Evolutionary conservation across 2,888 invertebrate species (phyloP), one percentile per base, ranked within the genome.

Genomic region (Linnaemya tessellans): DNA sequence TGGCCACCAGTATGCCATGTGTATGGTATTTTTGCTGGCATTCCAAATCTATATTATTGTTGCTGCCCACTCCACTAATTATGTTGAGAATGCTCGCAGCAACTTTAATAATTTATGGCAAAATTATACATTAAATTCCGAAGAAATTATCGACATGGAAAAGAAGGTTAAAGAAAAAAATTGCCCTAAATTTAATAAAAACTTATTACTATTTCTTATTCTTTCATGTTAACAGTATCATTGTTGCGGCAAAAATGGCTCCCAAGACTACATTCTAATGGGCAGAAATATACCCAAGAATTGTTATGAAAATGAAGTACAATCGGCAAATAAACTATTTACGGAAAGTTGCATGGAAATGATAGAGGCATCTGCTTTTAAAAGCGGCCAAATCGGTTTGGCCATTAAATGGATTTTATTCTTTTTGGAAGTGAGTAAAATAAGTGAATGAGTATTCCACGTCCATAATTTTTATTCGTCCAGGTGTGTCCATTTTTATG

Each of bases 1-100:
- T 71, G n/a, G 43, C 2, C 60, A 46, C 0, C 83, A 96, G 96
- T 96, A 96, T 92, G 94, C 96, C 20, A 94, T 95, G 88, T 94
- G 96, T 91, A 92, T 96, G 87, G 91, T 96, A 84, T 94, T 95
- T 84, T 94, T 96, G 87, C 94, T 97, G 92, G 94, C 96, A 81
- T 93, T 96, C 84, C 96, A 96, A 94, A 94, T 90, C 60, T 91
- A 91, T 70, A 90, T 91, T 41, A 88, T 91, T 77, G 88, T 88
- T 18, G 91, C 89, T 9, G 91, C 90, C 3, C 89, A 91, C 35
- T 88, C 90, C n/a, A 91, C 90, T 18, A 88, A 91, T 64, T 91
- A 91, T 86, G 89, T 88, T 51, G 86, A 89, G 64, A 88, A 89
- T 49, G 89, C 91, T 25, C 88, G 88, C 7, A 85, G 83, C 3